phyloP scores from a whole-genome alignment of 2,888 invertebrate species.

The Drosophila emarginata region DNA sequence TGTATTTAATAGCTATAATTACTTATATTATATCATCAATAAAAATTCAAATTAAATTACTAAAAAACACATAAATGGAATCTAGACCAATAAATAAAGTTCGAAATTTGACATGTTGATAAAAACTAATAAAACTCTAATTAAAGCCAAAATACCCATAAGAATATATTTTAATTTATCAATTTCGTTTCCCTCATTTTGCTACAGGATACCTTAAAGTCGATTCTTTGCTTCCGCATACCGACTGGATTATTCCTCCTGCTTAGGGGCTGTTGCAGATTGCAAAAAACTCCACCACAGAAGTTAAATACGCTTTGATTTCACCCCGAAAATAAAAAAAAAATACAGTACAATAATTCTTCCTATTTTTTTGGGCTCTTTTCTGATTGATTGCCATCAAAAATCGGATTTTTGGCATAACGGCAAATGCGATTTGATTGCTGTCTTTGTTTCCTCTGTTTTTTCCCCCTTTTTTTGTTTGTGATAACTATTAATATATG shows the following conservation, averaged over 20 bases:
- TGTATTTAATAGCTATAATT: too few relatives aligned
- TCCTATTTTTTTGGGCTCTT: conserved; percentile 47
- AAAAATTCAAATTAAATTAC: too few relatives aligned
- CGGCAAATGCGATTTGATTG: conserved; percentile 73
- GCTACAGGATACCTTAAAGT: neutral
- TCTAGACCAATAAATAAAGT: too few relatives aligned
- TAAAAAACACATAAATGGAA: too few relatives aligned
- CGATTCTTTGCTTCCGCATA: neutral
- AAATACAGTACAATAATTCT: conserved; percentile 40
- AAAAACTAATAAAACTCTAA: too few relatives aligned
- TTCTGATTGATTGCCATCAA: conserved; percentile 76
- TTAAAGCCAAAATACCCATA: too few relatives aligned
- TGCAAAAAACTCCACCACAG: conserved; percentile 59
- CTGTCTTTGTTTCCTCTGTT: conserved; percentile 42
- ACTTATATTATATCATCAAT: too few relatives aligned
- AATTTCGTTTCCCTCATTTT: neutral
- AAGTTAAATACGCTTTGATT: conserved; percentile 77
- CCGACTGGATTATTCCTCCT: conserved; percentile 12
- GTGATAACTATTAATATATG: conserved; percentile 70
- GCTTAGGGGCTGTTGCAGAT: conserved; percentile 49
- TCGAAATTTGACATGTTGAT: too few relatives aligned
- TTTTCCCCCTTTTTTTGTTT: conserved; percentile 2
- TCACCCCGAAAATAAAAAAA: conserved; percentile 46
- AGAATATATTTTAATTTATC: too few relatives aligned
- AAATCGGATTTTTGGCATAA: conserved; percentile 74